Evolutionary conservation across 2,113 vertebrate species (phyloP), one percentile per base, ranked within the genome.

Genomic region (Ceyx margarethae): DNA sequence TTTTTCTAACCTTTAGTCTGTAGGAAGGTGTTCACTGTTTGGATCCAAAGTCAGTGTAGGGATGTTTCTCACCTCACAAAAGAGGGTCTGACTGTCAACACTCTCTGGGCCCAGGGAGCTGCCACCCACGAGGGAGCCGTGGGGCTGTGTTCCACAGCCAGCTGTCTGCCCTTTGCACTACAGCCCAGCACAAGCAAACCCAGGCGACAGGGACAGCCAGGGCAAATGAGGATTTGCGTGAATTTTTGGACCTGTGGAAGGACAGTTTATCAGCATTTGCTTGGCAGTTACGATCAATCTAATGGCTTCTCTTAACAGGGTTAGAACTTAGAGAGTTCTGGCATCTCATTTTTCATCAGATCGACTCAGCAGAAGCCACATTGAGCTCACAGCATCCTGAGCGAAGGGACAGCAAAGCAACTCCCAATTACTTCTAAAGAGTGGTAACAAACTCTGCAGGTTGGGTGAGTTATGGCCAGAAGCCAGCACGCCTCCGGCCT

Each of bases 11-110:
- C 29, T 57, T 58, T 6, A 20, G 21, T 45, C 21, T 2, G 1
- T 16, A 48, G n/a, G 15, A 56, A n/a, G 22, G 17, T 17, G 5
- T 9, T 73, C 31, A 5, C 10, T 14, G 5, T 35, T 84, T 42
- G n/a, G 28, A 69, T 29, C 16, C 3, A 14, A 15, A 21, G 14
- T 13, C 10, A 3, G 28, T 0, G 8, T 7, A n/a, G n/a, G 25
- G 46, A 13, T 2, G 5, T 33, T 79, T 48, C 40, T 57, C 9
- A 0, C 2, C 17, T n/a, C 79, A 7, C 7, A 16, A 4, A 33
- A 18, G 42, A 21, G 9, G 15, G 40, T 80, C 21, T 11, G 12
- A 5, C 7, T 2, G 29, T 22, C 40, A 20, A 0, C 5, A 0
- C 5, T 5, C 37, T 19, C 37, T 20, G 51, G 4, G 19, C 13